These are phyloP conservation scores for Hyla sarda DNA, from an alignment of 2,113 vertebrate species.

Conservation along the genomic window DNA sequence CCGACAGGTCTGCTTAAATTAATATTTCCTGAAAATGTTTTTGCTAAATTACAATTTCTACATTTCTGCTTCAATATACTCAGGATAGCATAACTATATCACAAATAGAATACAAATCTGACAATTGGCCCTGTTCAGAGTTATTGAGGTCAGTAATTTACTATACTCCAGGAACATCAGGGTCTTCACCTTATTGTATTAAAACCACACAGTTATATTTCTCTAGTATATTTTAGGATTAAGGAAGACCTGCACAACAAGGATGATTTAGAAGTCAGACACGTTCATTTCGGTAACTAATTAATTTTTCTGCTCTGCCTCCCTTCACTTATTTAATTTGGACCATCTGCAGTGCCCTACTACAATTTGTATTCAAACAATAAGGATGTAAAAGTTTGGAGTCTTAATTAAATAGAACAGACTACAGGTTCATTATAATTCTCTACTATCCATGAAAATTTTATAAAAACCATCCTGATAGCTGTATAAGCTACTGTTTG, in stretches of 20 bases:
- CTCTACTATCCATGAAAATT: neutral
- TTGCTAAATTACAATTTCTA: too few species aligned
- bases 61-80: too few species aligned
- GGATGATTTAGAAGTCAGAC: neutral
- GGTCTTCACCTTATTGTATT: neutral
- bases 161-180: neutral
- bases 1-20: too few species aligned
- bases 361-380: neutral
- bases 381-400: constrained; percentile 1
- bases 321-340: constrained; percentile 34
- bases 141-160: neutral
- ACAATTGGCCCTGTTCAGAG: neutral
- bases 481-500: neutral
- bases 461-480: neutral
- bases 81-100: too few species aligned
- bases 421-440: constrained; percentile 29
- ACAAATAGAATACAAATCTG: neutral
- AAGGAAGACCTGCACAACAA: neutral
- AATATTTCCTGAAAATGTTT: too few species aligned
- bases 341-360: constrained; percentile 26
- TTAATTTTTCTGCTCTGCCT: constrained; percentile 43
- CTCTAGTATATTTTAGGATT: neutral
- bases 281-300: constrained; percentile 17
- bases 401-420: constrained; percentile 21
- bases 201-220: neutral